Evolutionary conservation across 2,888 invertebrate species (phyloP).

Genomic region (Pterobdella sp.): DNA sequence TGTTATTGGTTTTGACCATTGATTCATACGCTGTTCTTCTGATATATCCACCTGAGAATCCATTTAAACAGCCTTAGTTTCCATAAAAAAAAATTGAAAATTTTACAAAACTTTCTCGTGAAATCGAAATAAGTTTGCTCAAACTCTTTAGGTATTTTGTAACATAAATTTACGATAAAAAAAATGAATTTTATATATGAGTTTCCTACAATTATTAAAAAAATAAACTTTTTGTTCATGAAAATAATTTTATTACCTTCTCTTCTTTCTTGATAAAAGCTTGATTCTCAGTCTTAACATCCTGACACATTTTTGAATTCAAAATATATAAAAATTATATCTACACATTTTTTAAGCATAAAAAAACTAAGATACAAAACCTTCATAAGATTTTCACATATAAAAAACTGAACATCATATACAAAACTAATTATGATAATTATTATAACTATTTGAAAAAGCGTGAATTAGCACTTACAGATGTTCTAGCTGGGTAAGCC

Average conservation of each 20-base stretch:
- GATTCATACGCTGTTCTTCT: not conserved
- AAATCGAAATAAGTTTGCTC: not conserved
- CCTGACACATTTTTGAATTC: not conserved
- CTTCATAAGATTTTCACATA: not conserved
- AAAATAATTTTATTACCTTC: not conserved
- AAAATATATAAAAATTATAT: not conserved
- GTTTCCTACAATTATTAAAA: too few species aligned
- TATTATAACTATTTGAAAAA: not conserved
- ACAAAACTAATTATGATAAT: not conserved
- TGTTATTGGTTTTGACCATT: not conserved
- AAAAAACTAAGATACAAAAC: not conserved
- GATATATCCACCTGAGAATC: not conserved
- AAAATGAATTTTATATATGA: too few species aligned
- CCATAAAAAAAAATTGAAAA: not conserved
- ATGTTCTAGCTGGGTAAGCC: not conserved
- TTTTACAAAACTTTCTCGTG: not conserved
- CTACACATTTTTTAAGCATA: not conserved
- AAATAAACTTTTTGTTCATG: too few species aligned
- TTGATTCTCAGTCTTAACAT: not conserved
- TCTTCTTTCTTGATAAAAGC: not conserved
- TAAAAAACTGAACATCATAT: not conserved
- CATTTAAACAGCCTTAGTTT: not conserved
- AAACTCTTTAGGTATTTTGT: not conserved
- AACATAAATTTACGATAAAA: too few species aligned
- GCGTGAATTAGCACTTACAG: not conserved